A percentile compares a stretch with the other conserved stretches of the same genome.
phyloP scores from a whole-genome alignment of 2,888 invertebrate species.

The Hirtodrosophila duncani region DNA sequence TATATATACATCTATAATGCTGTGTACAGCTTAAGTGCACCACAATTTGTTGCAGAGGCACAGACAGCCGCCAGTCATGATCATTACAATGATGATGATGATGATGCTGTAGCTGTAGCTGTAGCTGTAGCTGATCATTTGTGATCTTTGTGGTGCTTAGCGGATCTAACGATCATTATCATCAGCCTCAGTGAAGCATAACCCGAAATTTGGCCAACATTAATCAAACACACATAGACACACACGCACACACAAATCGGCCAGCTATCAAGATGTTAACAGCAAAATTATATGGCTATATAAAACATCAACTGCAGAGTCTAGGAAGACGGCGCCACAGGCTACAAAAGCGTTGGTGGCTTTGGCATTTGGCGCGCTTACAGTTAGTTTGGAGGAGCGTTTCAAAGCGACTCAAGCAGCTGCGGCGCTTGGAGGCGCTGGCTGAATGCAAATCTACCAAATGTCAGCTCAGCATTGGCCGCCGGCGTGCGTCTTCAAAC shows the following conservation, averaged over 20 bases:
- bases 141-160: no score
- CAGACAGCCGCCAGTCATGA: slow-evolving; percentile 1
- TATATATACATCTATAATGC: no score
- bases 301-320: slow-evolving; percentile 22
- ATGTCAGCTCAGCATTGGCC: background rate
- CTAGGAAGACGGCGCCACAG: slow-evolving; percentile 1
- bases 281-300: slow-evolving; percentile 57
- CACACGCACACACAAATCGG: slow-evolving; percentile 17
- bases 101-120: no score
- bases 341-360: slow-evolving; percentile 5
- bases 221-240: slow-evolving; percentile 45
- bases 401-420: slow-evolving; percentile 41
- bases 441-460: background rate
- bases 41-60: no score
- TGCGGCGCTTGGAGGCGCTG: slow-evolving; percentile 12
- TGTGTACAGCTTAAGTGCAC: no score
- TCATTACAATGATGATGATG: no score
- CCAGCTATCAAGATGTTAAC: slow-evolving; percentile 67
- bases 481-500: slow-evolving; percentile 3
- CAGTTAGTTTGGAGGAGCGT: slow-evolving; percentile 25
- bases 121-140: no score
- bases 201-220: slow-evolving; percentile 30
- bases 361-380: slow-evolving; percentile 7
- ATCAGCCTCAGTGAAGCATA: slow-evolving; percentile 11
- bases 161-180: slow-evolving; percentile 12